phyloP scores from a whole-genome alignment of 2,888 invertebrate species.

The Barypeithes pellucidus region DNA sequence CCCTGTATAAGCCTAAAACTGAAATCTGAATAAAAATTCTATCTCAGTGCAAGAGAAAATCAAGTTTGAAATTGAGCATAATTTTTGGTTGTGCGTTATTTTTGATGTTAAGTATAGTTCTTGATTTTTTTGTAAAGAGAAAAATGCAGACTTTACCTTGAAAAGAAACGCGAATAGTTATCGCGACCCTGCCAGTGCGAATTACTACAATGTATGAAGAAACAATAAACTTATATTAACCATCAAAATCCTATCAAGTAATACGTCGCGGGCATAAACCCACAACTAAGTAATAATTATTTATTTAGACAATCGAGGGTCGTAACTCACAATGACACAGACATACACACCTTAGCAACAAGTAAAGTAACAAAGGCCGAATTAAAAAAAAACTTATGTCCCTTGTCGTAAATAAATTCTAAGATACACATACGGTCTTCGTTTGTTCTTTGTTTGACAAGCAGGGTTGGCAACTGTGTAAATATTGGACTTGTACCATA shows the following conservation, averaged over 20 bases:
- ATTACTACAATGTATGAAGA: neutral
- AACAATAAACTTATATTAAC: conserved; percentile 12
- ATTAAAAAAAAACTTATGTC: conserved; percentile 20
- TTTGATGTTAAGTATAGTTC: no score
- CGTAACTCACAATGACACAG: conserved; percentile 8
- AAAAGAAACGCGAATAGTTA: no score
- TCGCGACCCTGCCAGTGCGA: neutral
- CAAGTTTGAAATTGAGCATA: no score
- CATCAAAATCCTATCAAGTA: neutral
- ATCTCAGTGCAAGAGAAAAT: no score
- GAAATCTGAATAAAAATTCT: no score
- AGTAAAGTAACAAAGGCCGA: conserved; percentile 6
- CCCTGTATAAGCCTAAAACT: no score
- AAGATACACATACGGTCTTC: conserved; percentile 48
- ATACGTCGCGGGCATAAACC: neutral
- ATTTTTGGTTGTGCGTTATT: no score
- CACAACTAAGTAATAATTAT: conserved; percentile 15
- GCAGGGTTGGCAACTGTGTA: conserved; percentile 61
- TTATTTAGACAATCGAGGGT: conserved; percentile 11
- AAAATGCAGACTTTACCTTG: no score
- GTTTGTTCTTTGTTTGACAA: conserved; percentile 59
- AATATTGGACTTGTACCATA: conserved; percentile 59
- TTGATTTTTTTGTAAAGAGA: no score
- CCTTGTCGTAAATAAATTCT: conserved; percentile 47
- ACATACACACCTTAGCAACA: conserved; percentile 6